phyloP scores from a whole-genome alignment of 2,888 invertebrate species.

The Ecdyonurus torrentis region DNA sequence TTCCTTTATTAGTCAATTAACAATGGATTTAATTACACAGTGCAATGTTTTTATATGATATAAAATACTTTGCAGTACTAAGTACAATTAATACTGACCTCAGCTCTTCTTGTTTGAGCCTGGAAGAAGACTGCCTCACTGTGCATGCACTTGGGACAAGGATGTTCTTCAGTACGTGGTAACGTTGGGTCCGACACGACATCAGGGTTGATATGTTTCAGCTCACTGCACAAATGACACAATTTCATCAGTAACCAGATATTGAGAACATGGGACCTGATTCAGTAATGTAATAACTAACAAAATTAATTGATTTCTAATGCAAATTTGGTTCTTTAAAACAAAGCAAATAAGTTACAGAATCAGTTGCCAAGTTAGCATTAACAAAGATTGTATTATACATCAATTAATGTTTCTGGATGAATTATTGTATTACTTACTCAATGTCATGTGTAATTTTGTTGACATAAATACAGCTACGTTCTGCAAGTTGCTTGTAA shows the following conservation, averaged over 20 bases:
- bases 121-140: conserved; percentile 97
- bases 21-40: not conserved
- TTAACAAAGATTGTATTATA: conserved; percentile 2
- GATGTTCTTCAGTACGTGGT: conserved; percentile 95
- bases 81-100: conserved; percentile 39
- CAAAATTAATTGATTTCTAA: no score
- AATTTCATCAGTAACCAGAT: no score
- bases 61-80: no score
- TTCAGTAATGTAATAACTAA: no score
- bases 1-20: not conserved
- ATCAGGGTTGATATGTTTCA: conserved; percentile 96
- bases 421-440: no score
- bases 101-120: conserved; percentile 90
- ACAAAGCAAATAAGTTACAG: not conserved
- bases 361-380: conserved; percentile 1
- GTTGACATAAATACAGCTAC: conserved; percentile 98
- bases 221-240: conserved; percentile 45
- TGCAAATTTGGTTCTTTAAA: not conserved
- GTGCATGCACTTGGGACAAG: conserved; percentile 90
- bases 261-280: no score
- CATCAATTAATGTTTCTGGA: not conserved
- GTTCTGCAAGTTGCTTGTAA: conserved; percentile 91
- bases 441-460: conserved; percentile 99
- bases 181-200: conserved; percentile 97
- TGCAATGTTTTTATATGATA: not conserved